These are phyloP conservation scores for Phengaris arion DNA, from an alignment of 2,888 invertebrate genomes.

Conservation along the genomic window DNA sequence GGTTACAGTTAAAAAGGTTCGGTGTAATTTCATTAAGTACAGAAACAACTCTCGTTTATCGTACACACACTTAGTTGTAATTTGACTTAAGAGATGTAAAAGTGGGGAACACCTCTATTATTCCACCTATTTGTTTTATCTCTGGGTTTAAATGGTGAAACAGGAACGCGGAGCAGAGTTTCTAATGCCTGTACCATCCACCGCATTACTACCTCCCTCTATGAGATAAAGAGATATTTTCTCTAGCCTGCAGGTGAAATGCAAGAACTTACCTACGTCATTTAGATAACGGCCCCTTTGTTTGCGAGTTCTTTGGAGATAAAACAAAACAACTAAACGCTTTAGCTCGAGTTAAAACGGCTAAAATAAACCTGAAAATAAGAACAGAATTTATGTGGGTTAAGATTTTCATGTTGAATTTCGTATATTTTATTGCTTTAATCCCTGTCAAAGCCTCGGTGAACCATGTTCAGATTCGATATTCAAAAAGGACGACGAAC, in stretches of 20 bases:
- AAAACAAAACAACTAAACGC: slow-evolving; percentile 43
- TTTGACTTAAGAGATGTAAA: slow-evolving; percentile 41
- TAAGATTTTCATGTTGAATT: neutral
- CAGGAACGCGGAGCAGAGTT: slow-evolving; percentile 49
- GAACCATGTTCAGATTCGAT: slow-evolving; percentile 6
- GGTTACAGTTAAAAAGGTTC: slow-evolving; percentile 11
- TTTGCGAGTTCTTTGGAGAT: slow-evolving; percentile 46
- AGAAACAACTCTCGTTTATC: slow-evolving; percentile 17
- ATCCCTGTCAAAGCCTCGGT: neutral
- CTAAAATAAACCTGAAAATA: slow-evolving; percentile 4
- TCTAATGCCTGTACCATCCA: slow-evolving; percentile 50
- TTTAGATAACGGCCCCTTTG: slow-evolving; percentile 52
- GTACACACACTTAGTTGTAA: slow-evolving; percentile 36
- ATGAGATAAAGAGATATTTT: slow-evolving; percentile 44
- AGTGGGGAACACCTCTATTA: slow-evolving; percentile 41
- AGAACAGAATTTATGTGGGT: slow-evolving; percentile 14
- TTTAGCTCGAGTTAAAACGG: slow-evolving; percentile 7
- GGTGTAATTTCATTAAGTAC: slow-evolving; percentile 25
- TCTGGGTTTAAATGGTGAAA: slow-evolving; percentile 42
- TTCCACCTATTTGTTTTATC: slow-evolving; percentile 45
- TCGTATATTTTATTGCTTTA: neutral
- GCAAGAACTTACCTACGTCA: slow-evolving; percentile 51
- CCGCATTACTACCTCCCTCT: slow-evolving; percentile 59
- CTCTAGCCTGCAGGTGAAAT: slow-evolving; percentile 57
- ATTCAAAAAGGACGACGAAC: neutral